These are phyloP conservation scores for Pseudococcus longispinus DNA, from an alignment of 2,888 invertebrate genomes.

Conservation along the genomic window DNA sequence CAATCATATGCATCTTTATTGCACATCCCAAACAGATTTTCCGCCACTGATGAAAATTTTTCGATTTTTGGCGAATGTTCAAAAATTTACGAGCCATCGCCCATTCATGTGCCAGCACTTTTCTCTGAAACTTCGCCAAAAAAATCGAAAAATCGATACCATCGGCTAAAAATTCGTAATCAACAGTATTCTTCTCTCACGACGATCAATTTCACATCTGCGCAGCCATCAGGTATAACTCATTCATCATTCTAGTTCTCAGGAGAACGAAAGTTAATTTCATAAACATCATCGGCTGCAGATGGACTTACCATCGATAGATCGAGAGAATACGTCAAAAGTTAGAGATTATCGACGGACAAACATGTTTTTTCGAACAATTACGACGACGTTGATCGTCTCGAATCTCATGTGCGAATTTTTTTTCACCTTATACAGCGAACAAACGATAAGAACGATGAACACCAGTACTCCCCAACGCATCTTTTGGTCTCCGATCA, in stretches of 20 bases:
- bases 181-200: background rate
- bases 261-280: background rate
- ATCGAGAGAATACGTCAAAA: too few relatives aligned
- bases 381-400: background rate
- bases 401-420: background rate
- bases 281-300: background rate
- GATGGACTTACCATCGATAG: background rate
- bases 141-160: background rate
- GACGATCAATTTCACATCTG: background rate
- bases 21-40: background rate
- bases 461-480: too few relatives aligned
- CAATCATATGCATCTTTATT: background rate
- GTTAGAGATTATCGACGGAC: background rate
- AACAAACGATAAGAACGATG: background rate
- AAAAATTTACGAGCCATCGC: slow-evolving; percentile 4
- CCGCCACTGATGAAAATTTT: background rate
- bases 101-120: background rate
- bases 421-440: background rate
- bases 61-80: background rate
- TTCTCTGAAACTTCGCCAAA: background rate
- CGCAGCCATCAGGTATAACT: background rate
- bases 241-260: background rate
- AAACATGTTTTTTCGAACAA: background rate
- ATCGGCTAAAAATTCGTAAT: background rate
- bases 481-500: too few relatives aligned